Conservation (phyloP, 1,140 invertebrate species). For the Trichonephila clavata region DNA sequence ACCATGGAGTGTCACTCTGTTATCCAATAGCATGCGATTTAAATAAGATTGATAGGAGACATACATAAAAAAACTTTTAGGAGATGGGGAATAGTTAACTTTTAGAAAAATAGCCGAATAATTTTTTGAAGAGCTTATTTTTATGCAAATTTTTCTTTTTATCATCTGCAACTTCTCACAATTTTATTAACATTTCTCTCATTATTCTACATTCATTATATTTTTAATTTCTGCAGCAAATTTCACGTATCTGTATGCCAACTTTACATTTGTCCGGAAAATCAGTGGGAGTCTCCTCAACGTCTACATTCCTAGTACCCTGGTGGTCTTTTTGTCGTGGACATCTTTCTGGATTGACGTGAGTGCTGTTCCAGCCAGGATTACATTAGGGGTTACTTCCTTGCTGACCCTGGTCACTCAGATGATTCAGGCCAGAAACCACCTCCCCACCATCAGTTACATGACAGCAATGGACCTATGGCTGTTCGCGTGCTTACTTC, state of each 20-base stretch:
- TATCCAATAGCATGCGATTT: too few relatives aligned
- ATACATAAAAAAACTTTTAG: too few relatives aligned
- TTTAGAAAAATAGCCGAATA: too few relatives aligned
- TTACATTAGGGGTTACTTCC: slow-evolving; percentile 79
- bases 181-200: too few relatives aligned
- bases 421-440: slow-evolving; percentile 72
- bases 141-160: too few relatives aligned
- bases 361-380: slow-evolving; percentile 80
- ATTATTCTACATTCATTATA: too few relatives aligned
- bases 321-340: slow-evolving; percentile 77
- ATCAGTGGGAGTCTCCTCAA: slow-evolving; percentile 76
- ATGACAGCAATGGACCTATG: slow-evolving; percentile 79
- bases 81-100: too few relatives aligned
- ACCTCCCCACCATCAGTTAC: slow-evolving; percentile 77
- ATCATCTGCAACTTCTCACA: too few relatives aligned
- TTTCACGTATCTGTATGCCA: slow-evolving; percentile 75
- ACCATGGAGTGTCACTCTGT: too few relatives aligned
- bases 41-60: too few relatives aligned
- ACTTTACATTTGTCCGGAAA: slow-evolving; percentile 77
- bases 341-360: slow-evolving; percentile 81
- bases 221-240: background rate
- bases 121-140: too few relatives aligned
- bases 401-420: slow-evolving; percentile 78
- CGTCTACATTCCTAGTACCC: slow-evolving; percentile 77
- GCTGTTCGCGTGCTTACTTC: slow-evolving; percentile 79